phyloP scores from a whole-genome alignment of 2,113 vertebrate genomes.

The Sapayoa aenigma region DNA sequence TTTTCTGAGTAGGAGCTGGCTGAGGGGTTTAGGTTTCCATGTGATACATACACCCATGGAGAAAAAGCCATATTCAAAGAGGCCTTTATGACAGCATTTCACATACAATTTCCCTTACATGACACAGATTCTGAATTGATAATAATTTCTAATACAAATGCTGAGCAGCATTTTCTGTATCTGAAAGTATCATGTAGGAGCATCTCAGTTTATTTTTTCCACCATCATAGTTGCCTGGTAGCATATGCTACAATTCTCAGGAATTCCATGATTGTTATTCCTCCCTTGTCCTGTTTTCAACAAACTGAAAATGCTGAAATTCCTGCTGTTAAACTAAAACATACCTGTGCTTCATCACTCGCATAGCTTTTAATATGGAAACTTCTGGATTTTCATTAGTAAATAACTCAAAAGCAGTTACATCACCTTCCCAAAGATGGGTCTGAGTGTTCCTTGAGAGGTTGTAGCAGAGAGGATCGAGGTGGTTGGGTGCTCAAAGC shows the following conservation, averaged over 20 bases:
- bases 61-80: not conserved
- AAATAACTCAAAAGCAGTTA: not conserved
- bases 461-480: accelerated
- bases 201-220: not conserved
- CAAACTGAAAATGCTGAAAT: too few relatives aligned
- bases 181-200: not conserved
- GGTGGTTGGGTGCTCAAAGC: not conserved
- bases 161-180: not conserved
- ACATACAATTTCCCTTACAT: not conserved
- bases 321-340: not conserved
- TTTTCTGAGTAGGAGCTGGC: not conserved
- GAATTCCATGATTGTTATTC: not conserved
- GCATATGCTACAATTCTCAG: not conserved
- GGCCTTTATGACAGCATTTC: not conserved
- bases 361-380: not conserved
- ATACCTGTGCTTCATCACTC: not conserved
- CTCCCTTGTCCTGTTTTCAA: not conserved
- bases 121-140: not conserved
- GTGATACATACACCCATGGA: not conserved
- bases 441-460: not conserved
- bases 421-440: not conserved
- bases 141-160: not conserved
- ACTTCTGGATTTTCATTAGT: not conserved
- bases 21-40: not conserved
- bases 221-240: not conserved